Evolutionary conservation across 2,113 vertebrate species (phyloP).

Genomic region (Oenanthe melanoleuca): DNA sequence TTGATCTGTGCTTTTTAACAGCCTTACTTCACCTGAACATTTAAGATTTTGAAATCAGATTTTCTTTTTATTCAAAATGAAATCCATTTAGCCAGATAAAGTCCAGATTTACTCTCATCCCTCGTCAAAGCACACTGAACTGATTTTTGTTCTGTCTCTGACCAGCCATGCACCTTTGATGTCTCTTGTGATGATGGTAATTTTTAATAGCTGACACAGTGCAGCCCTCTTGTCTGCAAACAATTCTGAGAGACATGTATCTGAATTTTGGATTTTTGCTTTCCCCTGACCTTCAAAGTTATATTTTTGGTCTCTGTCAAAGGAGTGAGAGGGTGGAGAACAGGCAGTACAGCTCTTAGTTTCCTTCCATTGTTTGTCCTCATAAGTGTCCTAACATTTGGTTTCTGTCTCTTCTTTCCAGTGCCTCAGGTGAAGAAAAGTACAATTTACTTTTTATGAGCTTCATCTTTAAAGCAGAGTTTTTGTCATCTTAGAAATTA

Average conservation of each 20-base stretch:
- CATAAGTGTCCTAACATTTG: not conserved
- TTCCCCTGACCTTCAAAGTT: constrained; percentile 13
- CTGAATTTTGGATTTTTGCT: constrained; percentile 9
- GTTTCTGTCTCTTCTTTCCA: constrained; percentile 11
- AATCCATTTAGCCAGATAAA: not conserved
- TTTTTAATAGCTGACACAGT: constrained; percentile 23
- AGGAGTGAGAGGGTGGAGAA: constrained; percentile 19
- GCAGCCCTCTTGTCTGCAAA: not conserved
- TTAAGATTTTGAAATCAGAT: not conserved
- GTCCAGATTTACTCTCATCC: not conserved
- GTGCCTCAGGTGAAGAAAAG: not conserved
- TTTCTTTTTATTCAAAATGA: not conserved
- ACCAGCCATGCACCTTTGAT: not conserved
- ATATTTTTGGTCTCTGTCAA: constrained; percentile 29
- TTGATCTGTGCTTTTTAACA: not conserved
- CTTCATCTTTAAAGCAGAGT: not conserved
- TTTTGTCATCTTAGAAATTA: not conserved
- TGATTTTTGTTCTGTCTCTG: not conserved
- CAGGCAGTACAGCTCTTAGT: not conserved
- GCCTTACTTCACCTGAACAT: not conserved
- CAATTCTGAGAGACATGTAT: not conserved
- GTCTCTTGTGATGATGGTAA: not conserved
- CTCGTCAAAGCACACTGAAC: not conserved
- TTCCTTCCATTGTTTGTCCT: constrained; percentile 40
- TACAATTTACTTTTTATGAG: not conserved